Evolutionary conservation across 2,888 invertebrate genomes (phyloP), one percentile per base, ranked within the genome.

Genomic region (Limnephilus marmoratus): DNA sequence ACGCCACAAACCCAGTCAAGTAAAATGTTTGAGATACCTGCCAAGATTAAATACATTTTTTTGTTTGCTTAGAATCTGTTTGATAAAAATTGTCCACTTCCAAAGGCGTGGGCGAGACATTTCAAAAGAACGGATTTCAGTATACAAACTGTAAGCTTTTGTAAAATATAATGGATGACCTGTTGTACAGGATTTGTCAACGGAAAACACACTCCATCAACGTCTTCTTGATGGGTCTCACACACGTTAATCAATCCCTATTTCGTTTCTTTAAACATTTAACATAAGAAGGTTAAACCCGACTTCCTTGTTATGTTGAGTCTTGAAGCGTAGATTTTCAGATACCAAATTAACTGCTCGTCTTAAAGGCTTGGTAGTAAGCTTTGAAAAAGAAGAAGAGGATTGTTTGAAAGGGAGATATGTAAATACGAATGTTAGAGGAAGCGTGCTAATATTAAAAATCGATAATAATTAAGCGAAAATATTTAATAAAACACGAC

Each of bases 141-240:
- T 5, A 83, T 37, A 83, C 31, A 83, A 83, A 41, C 53, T 53
- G 85, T 82, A 41, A 90, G 49, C 90, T 85, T 83, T 90, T 90
- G 90, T 90, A 90, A 90, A 90, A 81, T 90, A 90, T 90, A 90
- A 90, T 53, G 85, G 81, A 83, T 53, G 85, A 90, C 85, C 82
- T 53, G 85, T 83, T 83, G 80, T 86, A 85, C 80, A 37, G 91
- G 68, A 91, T 91, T 91, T 91, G 91, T 91, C 91, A 91, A 85
- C 85, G 45, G 81, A n/a, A 68, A 86, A 85, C 41, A 80, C 83
- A 91, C 91, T 91, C 91, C 31, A 91, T 91, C 91, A 91, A 85
- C 80, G 91, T 91, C 91, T n/a, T 18, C 68, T 68, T 68, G 68
- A n/a, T 68, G n/a, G 24, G 68, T 37, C 68, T 41, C 90, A 15